Percentiles rank a stretch among this genome's conserved stretches.
phyloP scores from a whole-genome alignment of 2,797 vertebrate species.

The Acanthopagrus latus region DNA sequence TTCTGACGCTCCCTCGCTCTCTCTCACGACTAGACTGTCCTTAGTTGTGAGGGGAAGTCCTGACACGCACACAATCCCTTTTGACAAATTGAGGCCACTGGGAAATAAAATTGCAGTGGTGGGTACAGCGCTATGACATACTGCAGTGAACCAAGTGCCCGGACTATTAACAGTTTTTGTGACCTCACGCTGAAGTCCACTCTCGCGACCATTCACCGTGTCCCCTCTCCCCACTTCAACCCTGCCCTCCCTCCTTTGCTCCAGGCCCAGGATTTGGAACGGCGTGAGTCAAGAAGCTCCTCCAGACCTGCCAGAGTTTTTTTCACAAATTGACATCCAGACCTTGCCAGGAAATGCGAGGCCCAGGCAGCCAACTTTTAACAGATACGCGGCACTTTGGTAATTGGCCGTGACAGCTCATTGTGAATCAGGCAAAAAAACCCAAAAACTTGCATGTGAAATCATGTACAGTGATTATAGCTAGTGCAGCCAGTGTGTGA shows the following conservation, averaged over 20 bases:
- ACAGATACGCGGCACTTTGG: slow-evolving; percentile 29
- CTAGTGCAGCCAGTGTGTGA: slow-evolving; percentile 32
- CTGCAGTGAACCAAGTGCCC: slow-evolving; percentile 55
- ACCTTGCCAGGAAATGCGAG: slow-evolving; percentile 45
- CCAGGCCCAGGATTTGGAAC: slow-evolving; percentile 48
- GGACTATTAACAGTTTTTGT: slow-evolving; percentile 61
- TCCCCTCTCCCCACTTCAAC: slow-evolving; percentile 44
- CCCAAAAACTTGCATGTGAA: slow-evolving; percentile 29
- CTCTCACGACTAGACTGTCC: slow-evolving; percentile 39
- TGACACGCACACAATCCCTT: slow-evolving; percentile 62
- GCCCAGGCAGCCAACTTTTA: slow-evolving; percentile 55
- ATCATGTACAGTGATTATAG: slow-evolving; percentile 47
- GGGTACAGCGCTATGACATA: slow-evolving; percentile 62
- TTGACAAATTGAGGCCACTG: slow-evolving; percentile 79
- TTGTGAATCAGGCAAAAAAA: slow-evolving; percentile 35
- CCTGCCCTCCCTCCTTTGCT: slow-evolving; percentile 32
- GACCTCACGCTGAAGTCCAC: slow-evolving; percentile 64
- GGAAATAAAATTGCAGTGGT: slow-evolving; percentile 72
- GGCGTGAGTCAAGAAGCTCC: slow-evolving; percentile 60
- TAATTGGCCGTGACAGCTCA: slow-evolving; percentile 65
- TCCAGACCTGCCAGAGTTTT: slow-evolving; percentile 57
- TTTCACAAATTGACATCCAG: slow-evolving; percentile 63
- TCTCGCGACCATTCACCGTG: slow-evolving; percentile 38
- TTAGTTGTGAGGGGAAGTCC: slow-evolving; percentile 59
- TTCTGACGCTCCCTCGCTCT: background rate